Evolutionary conservation across 2,888 invertebrate genomes (phyloP).

Genomic region (Hypercompe scribonia): DNA sequence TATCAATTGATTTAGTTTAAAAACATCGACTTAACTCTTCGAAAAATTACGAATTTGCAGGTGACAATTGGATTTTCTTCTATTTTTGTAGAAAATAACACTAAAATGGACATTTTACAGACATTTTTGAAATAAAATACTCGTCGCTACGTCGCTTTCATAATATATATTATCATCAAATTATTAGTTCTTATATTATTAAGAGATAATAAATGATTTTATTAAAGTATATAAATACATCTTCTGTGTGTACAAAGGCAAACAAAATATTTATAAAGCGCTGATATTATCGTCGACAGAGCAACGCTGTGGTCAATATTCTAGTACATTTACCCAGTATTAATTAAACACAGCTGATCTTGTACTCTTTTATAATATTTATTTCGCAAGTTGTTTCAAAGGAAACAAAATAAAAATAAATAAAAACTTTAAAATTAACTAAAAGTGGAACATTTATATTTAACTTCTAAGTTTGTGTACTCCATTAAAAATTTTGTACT

Average conservation of each 20-base stretch:
- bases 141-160: too few species aligned
- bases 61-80: too few species aligned
- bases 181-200: too few species aligned
- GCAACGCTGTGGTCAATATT: neutral
- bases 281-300: neutral
- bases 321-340: neutral
- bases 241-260: neutral
- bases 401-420: slow-evolving; percentile 23
- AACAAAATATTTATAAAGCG: neutral
- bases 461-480: slow-evolving; percentile 18
- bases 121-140: too few species aligned
- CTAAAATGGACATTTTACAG: too few species aligned
- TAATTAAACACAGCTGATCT: neutral
- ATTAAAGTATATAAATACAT: too few species aligned
- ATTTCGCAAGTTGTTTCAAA: slow-evolving; percentile 27
- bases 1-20: neutral
- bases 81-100: too few species aligned
- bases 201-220: too few species aligned
- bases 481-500: slow-evolving; percentile 21
- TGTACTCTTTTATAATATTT: neutral
- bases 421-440: slow-evolving; percentile 31
- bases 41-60: too few species aligned
- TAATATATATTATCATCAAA: too few species aligned
- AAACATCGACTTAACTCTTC: neutral
- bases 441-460: slow-evolving; percentile 28